Percentiles rank a stretch among this genome's conserved stretches.
Evolutionary conservation across 1,140 invertebrate genomes (phyloP).

Genomic region (Drosophila virilis): DNA sequence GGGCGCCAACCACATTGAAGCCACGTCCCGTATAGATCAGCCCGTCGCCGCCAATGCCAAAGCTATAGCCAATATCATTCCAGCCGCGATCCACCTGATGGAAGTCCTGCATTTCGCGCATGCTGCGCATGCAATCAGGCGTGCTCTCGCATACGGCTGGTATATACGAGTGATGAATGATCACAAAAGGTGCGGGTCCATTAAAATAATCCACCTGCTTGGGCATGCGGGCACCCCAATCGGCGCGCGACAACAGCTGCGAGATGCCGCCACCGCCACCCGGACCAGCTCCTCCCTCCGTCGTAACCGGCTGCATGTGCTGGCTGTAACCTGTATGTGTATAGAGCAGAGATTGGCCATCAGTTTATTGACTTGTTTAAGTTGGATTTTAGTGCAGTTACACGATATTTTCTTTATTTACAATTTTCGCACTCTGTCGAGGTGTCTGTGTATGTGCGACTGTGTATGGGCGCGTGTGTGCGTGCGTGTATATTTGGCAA

Average conservation of each 20-base stretch:
- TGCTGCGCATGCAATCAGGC: conserved; percentile 85
- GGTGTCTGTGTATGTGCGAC: conserved; percentile 7
- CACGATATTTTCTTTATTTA: conserved; percentile 31
- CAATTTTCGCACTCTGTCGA: conserved; percentile 30
- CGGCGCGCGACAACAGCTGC: conserved; percentile 85
- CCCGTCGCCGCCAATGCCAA: conserved; percentile 91
- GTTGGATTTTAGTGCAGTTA: conserved; percentile 23
- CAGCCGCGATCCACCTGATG: conserved; percentile 87
- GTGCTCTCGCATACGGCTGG: conserved; percentile 86
- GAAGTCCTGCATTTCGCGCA: conserved; percentile 86
- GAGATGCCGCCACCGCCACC: conserved; percentile 9
- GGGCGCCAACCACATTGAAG: conserved; percentile 89
- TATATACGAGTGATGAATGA: conserved; percentile 90
- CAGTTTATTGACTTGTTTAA: conserved; percentile 28
- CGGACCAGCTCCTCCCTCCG: conserved; percentile 14
- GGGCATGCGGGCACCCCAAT: conserved; percentile 88
- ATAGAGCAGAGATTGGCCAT: background rate
- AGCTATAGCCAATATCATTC: conserved; percentile 92
- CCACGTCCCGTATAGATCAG: conserved; percentile 90
- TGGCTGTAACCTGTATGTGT: conserved; percentile 67
- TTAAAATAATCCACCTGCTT: conserved; percentile 84
- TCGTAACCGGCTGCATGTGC: conserved; percentile 50
- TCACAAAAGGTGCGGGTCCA: conserved; percentile 89
- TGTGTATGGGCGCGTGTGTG: background rate
- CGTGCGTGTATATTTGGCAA: conserved; percentile 25